Evolutionary conservation across 2,797 vertebrate genomes (phyloP), one percentile per base, ranked within the genome.

Genomic region (Poeciliopsis presidionis): DNA sequence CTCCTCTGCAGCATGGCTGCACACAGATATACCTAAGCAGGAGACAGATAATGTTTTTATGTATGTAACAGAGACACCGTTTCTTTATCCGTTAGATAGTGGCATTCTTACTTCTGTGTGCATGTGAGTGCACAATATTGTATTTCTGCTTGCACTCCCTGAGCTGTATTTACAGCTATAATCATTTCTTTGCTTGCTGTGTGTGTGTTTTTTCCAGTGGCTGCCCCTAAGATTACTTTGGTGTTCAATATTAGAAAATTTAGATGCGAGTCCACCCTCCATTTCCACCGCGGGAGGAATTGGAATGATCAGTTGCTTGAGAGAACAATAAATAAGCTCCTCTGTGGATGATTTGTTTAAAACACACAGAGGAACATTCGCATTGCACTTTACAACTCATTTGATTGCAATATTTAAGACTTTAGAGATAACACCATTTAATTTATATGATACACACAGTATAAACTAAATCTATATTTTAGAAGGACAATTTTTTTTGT

Each of bases 231-330:
- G 82, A 91, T 92, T 89, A 87, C 77, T 81, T 79, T 47, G 59
- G 75, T 74, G 87, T 84, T 89, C 88, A 81, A 87, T 89, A 84
- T 81, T 63, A 81, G 77, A 89, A 85, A 79, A 92, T 86, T 72
- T 81, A 83, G 86, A 87, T 84, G 71, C 84, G 82, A 82, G 81
- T 83, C 77, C 76, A 77, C 74, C 73, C 82, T 84, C 18, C 18
- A 75, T 86, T 89, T 88, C 75, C 80, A 80, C 89, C 79, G 81
- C 80, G 83, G 81, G 77, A 55, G 81, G 73, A 88, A 75, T 57
- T 72, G 82, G 78, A 90, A 82, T 88, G 81, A 91, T 88, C 76
- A 86, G 86, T 88, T 84, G 79, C 84, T 80, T 75, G 79, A 86
- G 87, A 89, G 81, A 83, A 86, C 84, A 81, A 89, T 84, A 80